Evolutionary conservation across 2,797 vertebrate genomes (phyloP).

Genomic region (Ctenopoma multispine): DNA sequence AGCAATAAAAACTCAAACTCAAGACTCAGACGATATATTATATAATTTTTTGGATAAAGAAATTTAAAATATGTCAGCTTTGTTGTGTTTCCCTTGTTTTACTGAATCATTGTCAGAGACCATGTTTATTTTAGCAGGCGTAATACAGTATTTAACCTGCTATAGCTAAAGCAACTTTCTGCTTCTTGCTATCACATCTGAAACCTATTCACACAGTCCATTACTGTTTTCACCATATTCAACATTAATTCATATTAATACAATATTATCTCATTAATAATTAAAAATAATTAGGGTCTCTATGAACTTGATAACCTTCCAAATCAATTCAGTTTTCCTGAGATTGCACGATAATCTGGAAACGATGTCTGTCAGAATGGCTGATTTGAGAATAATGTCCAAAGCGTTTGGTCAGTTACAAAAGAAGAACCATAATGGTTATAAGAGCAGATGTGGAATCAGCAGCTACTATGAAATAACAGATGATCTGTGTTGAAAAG

Average conservation of each 20-base stretch:
- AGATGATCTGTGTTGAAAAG: slow-evolving; percentile 15
- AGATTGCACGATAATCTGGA: slow-evolving; percentile 51
- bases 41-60: neutral
- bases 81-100: neutral
- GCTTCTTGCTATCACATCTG: neutral
- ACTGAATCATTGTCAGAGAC: neutral
- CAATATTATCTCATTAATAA: too few relatives aligned
- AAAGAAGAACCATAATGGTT: neutral
- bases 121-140: too few relatives aligned
- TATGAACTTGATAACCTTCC: slow-evolving; percentile 21
- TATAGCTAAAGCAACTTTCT: neutral
- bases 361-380: slow-evolving; percentile 36
- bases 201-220: neutral
- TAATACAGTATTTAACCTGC: neutral
- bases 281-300: too few relatives aligned
- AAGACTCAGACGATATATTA: neutral
- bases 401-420: neutral
- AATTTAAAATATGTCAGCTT: neutral
- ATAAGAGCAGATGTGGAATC: slow-evolving; percentile 13
- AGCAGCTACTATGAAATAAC: slow-evolving; percentile 34
- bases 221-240: slow-evolving; percentile 2
- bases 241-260: too few relatives aligned
- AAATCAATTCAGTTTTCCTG: slow-evolving; percentile 56
- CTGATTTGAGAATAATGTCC: slow-evolving; percentile 63
- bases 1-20: too few relatives aligned